Evolutionary conservation across 2,888 invertebrate species (phyloP).

Genomic region (Drosophila leonis): DNA sequence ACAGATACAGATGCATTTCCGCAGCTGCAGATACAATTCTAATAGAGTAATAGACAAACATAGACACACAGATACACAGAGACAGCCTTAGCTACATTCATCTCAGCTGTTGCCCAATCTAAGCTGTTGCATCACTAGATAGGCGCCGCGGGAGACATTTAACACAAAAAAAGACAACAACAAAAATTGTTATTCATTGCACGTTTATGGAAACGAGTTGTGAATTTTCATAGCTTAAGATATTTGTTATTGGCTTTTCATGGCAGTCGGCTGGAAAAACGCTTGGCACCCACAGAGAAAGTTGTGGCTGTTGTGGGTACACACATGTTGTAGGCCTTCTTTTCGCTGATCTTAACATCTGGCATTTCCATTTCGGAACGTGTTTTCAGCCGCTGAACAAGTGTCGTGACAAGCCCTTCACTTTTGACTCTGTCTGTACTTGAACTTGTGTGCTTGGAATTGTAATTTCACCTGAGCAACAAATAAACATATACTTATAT

Average conservation of each 20-base stretch:
- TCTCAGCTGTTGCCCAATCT: constrained; percentile 25
- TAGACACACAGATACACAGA: constrained; percentile 7
- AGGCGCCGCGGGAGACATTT: constrained; percentile 20
- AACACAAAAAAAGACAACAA: too few species aligned
- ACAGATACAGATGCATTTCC: background rate
- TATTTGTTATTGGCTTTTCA: constrained; percentile 37
- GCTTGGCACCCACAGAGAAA: constrained; percentile 56
- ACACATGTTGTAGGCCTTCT: constrained; percentile 30
- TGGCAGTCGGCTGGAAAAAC: constrained; percentile 50
- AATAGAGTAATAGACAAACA: constrained; percentile 5
- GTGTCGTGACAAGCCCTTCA: constrained; percentile 71
- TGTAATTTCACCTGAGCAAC: constrained; percentile 60
- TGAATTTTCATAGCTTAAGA: constrained; percentile 7
- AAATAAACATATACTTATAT: constrained; percentile 1
- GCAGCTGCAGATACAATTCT: constrained; percentile 3
- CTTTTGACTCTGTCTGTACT: constrained; percentile 49
- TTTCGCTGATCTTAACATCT: constrained; percentile 32
- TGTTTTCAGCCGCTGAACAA: constrained; percentile 49
- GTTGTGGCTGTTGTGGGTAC: constrained; percentile 39
- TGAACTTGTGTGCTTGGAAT: constrained; percentile 64
- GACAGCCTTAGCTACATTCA: constrained; percentile 11
- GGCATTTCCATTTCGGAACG: constrained; percentile 47
- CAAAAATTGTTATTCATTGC: constrained; percentile 28
- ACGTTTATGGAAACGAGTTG: constrained; percentile 20
- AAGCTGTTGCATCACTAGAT: constrained; percentile 40